A percentile compares a stretch with the other conserved stretches of the same genome.
Evolutionary conservation across 1,140 invertebrate species (phyloP).

Genomic region (Cydia amplana): DNA sequence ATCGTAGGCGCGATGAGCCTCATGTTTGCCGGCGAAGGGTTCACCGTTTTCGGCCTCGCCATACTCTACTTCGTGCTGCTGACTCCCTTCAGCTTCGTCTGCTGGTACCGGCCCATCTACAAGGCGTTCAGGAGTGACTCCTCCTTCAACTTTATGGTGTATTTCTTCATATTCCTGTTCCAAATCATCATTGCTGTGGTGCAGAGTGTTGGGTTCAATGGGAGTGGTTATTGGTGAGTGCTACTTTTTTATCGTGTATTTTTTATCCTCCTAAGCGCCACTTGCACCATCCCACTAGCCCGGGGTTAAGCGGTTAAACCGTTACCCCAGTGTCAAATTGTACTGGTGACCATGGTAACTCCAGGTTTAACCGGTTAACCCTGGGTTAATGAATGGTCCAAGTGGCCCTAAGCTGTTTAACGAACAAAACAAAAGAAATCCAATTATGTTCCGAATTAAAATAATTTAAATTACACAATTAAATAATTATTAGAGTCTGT

Average conservation of each 20-base stretch:
- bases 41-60: constrained; percentile 92
- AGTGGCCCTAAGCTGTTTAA: no score
- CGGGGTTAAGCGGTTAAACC: no score
- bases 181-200: constrained; percentile 95
- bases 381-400: no score
- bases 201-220: constrained; percentile 91
- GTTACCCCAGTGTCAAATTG: no score
- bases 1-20: constrained; percentile 90
- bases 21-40: constrained; percentile 82
- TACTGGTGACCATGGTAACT: no score
- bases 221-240: constrained; percentile 89
- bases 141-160: constrained; percentile 99
- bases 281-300: no score
- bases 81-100: constrained; percentile 97
- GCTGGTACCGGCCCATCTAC: constrained; percentile 91
- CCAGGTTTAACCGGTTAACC: no score
- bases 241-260: constrained; percentile 24
- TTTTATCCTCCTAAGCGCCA: no score
- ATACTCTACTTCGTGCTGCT: constrained; percentile 95
- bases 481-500: no score
- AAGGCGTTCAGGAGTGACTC: constrained; percentile 94
- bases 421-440: no score
- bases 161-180: constrained; percentile 99
- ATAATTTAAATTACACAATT: no score
- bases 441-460: no score